Evolutionary conservation across 2,113 vertebrate species (phyloP).

Genomic region (Herpailurus yagouaroundi): DNA sequence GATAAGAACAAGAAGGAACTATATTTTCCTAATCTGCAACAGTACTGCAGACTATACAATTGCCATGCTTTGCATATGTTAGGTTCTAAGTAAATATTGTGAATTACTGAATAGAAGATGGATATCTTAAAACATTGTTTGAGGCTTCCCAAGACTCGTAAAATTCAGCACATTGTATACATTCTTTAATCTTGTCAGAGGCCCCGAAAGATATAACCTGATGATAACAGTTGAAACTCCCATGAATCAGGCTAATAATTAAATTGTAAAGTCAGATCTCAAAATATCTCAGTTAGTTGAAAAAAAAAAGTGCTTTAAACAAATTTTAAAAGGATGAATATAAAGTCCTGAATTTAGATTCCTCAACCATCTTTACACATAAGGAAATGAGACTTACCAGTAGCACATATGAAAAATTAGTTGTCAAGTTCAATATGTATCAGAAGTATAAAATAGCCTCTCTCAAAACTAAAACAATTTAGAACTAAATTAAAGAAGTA

Average conservation of each 20-base stretch:
- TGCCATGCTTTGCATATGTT: neutral
- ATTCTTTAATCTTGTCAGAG: neutral
- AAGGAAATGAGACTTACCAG: slow-evolving; percentile 39
- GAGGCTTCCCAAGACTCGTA: neutral
- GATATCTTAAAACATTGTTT: neutral
- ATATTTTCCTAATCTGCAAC: neutral
- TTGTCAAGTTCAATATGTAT: slow-evolving; percentile 57
- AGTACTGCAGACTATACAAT: neutral
- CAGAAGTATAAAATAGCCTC: slow-evolving; percentile 1
- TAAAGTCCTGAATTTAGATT: slow-evolving; percentile 4
- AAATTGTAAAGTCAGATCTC: slow-evolving; percentile 43
- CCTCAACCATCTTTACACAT: slow-evolving; percentile 42
- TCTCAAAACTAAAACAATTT: slow-evolving; percentile 50
- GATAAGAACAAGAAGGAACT: neutral
- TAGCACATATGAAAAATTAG: slow-evolving; percentile 38
- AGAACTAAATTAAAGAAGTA: slow-evolving; percentile 53
- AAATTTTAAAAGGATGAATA: slow-evolving; percentile 38
- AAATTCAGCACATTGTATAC: neutral
- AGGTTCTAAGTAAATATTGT: neutral
- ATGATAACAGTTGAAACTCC: slow-evolving; percentile 36
- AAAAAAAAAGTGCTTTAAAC: slow-evolving; percentile 44
- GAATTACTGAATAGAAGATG: neutral
- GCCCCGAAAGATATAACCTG: neutral
- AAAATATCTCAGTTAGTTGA: slow-evolving; percentile 2
- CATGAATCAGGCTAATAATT: slow-evolving; percentile 37